Percentiles rank a stretch among this genome's conserved stretches.
Evolutionary conservation across 2,797 vertebrate genomes (phyloP).

Genomic region (Oceanodroma leucorhoa): DNA sequence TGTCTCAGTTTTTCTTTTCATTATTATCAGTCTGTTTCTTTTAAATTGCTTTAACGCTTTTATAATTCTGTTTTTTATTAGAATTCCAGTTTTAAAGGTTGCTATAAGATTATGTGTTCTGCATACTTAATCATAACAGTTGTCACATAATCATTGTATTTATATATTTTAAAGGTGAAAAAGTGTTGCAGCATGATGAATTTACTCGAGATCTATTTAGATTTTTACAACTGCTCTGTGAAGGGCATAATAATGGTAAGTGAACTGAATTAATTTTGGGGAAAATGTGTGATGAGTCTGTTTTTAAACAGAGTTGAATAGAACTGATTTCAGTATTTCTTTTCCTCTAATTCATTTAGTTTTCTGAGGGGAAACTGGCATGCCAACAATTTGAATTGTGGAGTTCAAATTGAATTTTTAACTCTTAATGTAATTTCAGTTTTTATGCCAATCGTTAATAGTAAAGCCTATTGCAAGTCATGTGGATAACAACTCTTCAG

Average conservation of each 20-base stretch:
- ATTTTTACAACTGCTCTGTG: constrained; percentile 97
- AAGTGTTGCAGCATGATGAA: constrained; percentile 97
- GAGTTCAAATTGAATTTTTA: not conserved
- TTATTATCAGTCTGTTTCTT: constrained; percentile 48
- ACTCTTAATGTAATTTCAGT: not conserved
- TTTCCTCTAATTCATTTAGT: not conserved
- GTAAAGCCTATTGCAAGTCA: not conserved
- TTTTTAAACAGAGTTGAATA: not conserved
- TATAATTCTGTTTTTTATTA: constrained; percentile 57
- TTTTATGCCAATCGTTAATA: not conserved
- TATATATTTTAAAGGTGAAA: constrained; percentile 88
- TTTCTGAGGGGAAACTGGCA: not conserved
- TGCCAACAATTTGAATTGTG: not conserved
- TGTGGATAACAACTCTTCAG: not conserved
- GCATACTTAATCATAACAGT: constrained; percentile 1
- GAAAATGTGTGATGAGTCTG: not conserved
- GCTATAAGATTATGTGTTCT: constrained; percentile 49
- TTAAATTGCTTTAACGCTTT: constrained; percentile 68
- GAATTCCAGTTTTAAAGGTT: constrained; percentile 36
- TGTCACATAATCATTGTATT: constrained; percentile 24
- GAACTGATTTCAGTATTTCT: not conserved
- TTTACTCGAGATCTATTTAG: constrained; percentile 97
- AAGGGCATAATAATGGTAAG: constrained; percentile 97
- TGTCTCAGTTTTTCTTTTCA: constrained; percentile 70
- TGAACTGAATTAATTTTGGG: not conserved